Evolutionary conservation across 2,113 vertebrate species (phyloP).

Genomic region (Halcyon malimbica): DNA sequence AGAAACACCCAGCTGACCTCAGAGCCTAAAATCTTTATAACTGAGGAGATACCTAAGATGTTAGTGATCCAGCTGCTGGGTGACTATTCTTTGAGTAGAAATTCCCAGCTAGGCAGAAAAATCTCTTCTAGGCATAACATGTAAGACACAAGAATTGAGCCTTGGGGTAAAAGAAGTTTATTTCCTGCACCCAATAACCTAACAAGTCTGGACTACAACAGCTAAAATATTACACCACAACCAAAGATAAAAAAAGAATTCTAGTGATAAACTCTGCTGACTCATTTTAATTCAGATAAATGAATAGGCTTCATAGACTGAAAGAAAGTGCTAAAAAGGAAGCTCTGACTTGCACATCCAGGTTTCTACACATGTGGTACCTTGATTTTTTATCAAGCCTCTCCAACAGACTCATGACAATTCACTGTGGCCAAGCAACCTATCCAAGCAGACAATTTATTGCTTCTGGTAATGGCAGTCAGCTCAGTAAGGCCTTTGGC

Average conservation of each 20-base stretch:
- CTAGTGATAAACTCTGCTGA: background rate
- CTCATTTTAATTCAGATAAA: background rate
- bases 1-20: background rate
- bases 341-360: background rate
- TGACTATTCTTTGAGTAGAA: background rate
- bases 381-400: background rate
- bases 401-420: background rate
- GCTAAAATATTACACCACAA: background rate
- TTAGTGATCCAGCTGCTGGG: background rate
- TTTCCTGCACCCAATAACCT: background rate
- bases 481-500: background rate
- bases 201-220: background rate
- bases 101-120: background rate
- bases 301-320: background rate
- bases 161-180: background rate
- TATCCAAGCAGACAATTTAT: background rate
- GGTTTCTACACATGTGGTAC: background rate
- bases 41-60: background rate
- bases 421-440: background rate
- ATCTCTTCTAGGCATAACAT: background rate
- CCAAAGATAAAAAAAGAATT: background rate
- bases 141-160: background rate
- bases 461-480: background rate
- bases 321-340: background rate
- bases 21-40: background rate